Base-by-base conservation (phyloP, 2,888 invertebrate genomes). In the Seladonia tumulorum region DNA sequence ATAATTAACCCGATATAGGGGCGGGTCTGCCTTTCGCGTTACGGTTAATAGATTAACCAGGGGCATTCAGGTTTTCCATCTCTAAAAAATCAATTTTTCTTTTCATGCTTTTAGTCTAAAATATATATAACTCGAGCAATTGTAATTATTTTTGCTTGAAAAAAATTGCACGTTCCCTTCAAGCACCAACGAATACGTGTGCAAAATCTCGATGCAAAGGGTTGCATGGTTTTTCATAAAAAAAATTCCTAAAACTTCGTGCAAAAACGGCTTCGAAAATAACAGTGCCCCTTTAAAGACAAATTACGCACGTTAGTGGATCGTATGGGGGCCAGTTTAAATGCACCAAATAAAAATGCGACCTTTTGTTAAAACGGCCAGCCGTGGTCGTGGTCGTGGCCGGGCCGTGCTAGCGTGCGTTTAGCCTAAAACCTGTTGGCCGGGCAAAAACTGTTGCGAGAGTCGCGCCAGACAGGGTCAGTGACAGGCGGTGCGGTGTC, bases 381-480 rank as follows among this genome's bases (percentile, higher is more conserved):
- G n/a, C 35, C 35, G 35, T 35, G 35, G 35, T 35, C 35, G 35
- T 35, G 35, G 5, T 35, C 35, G 35, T 35, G 35, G 35, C 35
- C 35, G 35, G 4, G 35, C 5, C 35, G 35, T 35, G 35, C 5
- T 35, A 35, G 3, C 4, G 35, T 5, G 35, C 35, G 35, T 35
- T 35, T 35, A 35, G 35, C 35, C 35, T 35, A 35, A 53, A 53
- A n/a, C 22, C n/a, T 53, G 53, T 53, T 53, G 53, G 53, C 53
- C 53, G 53, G n/a, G 53, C 53, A n/a, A 16, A 63, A 29, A 14
- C 29, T 53, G 53, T 53, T 53, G 53, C 53, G n/a, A 53, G 53
- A 22, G 53, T n/a, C 53, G 53, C 10, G 39, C 35, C 68, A 39
- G 22, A 39, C 74, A 71, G 74, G 82, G 76, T 86, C 89, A 82